Base-by-base conservation (phyloP, 2,888 invertebrate species). In the Phortica okadai region DNA sequence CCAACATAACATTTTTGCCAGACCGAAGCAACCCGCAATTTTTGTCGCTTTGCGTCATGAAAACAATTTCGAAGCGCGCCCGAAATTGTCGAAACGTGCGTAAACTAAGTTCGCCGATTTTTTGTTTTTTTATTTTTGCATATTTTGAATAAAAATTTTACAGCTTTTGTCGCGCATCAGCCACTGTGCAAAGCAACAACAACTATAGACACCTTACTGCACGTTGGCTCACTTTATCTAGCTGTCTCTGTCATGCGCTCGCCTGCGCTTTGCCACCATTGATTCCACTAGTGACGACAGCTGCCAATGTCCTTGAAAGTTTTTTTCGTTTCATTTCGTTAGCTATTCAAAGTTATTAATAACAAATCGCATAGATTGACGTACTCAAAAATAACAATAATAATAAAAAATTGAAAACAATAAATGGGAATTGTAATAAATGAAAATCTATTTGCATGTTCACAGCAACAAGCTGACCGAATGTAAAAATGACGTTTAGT, bases 61-160 rank as follows among this genome's bases (percentile, higher is more conserved):
- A 62, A 62, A 62, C 25, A n/a, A 25, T 62, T 62, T 62, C 59
- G 3, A 7, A 10, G 50, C 50, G 33, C 16, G 14, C 16, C 21
- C 21, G 25, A 72, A 54, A 72, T 56, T 56, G 70, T 72, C 33
- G 54, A 33, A 56, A 72, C 70, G 70, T 72, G 70, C 56, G 33
- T 72, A 56, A 50, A 69, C 69, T 69, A 16, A 50, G 56, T 72
- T 72, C 56, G n/a, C 10, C 70, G 14, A 33, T n/a, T n/a, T n/a
- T n/a, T n/a, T n/a, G n/a, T n/a, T n/a, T 56, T 72, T 72, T 54
- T n/a, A 54, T 72, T 72, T 33, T 72, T 72, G 70, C 70, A 72
- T 72, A 72, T 72, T 72, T 69, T 7, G 45, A 50, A 69, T 21
- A 10, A 11, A 59, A 64, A 33, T 69, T 33, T 69, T 45, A 45